Percentiles rank a stretch among this genome's conserved stretches.
Evolutionary conservation across 30 jellyfish, hydroid and myxozoan genomes (phyloP).

Genomic region (Pelagia noctiluca): DNA sequence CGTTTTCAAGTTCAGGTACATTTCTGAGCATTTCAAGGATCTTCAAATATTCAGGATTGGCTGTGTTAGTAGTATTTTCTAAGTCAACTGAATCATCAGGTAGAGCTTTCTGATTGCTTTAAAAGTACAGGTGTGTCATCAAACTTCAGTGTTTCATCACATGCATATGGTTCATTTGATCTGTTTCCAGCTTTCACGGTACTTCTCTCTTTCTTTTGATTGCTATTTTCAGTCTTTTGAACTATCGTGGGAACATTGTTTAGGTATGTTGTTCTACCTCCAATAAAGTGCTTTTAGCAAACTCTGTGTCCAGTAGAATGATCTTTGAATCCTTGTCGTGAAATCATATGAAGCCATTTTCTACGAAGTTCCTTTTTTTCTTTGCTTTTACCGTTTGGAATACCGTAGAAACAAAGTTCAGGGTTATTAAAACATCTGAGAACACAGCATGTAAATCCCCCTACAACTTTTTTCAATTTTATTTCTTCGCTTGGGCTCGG

Average conservation of each 20-base stretch:
- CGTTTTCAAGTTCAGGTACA: too few relatives aligned
- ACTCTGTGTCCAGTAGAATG: slow-evolving; percentile 50
- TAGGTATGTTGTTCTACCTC: slow-evolving; percentile 54
- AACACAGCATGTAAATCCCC: slow-evolving; percentile 14
- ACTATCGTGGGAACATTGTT: slow-evolving; percentile 54
- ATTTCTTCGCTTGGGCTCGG: too few relatives aligned
- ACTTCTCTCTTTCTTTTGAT: background rate
- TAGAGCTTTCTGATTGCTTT: too few relatives aligned
- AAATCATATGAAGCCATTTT: slow-evolving; percentile 34
- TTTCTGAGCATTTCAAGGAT: too few relatives aligned
- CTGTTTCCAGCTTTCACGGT: slow-evolving; percentile 39
- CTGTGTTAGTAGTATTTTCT: too few relatives aligned
- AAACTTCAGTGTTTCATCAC: too few relatives aligned
- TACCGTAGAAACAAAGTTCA: slow-evolving; percentile 12
- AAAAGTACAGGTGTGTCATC: too few relatives aligned
- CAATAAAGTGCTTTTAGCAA: slow-evolving; percentile 47
- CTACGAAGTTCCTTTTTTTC: slow-evolving; percentile 14
- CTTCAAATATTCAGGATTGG: too few relatives aligned
- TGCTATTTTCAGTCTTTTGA: slow-evolving; percentile 21
- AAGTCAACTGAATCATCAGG: too few relatives aligned
- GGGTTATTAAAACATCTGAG: slow-evolving; percentile 6
- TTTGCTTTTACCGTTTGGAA: slow-evolving; percentile 29
- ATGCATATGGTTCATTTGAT: too few relatives aligned
- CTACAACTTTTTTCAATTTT: background rate
- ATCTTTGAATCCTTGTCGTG: background rate